Evolutionary conservation across 2,888 invertebrate species (phyloP), one percentile per base, ranked within the genome.

Genomic region (Saturnia pavonia): DNA sequence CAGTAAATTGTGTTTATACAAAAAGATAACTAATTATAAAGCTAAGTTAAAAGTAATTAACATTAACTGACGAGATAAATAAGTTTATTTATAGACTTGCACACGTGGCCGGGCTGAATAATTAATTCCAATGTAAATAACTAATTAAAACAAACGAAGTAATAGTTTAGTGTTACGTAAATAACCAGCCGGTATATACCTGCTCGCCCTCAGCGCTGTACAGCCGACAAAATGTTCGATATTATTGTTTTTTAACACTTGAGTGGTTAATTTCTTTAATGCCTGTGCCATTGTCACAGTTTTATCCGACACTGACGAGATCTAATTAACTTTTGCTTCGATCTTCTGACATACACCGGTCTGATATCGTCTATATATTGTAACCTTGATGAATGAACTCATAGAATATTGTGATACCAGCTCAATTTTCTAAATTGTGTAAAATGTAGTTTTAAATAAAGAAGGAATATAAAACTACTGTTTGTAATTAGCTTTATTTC

Each of bases 191-290:
- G 88, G 89, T 82, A 76, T 71, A 69, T 88, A 92, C 92, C 92
- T 91, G 81, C 82, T 87, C 34, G 90, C 85, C 73, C 91, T 84
- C 68, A 85, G 69, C 51, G 85, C 82, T 67, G 81, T 79, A 69
- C 80, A 80, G 69, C 82, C 78, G 68, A 85, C 74, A 71, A 83
- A 70, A 69, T 76, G 74, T 72, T 91, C 91, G 74, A 86, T 87
- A 86, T 88, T 86, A 74, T 85, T 88, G 72, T 82, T 87, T 82
- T 87, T 88, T 43, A 92, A 77, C 77, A 90, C 86, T 82, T 89
- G 88, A 67, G 82, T 80, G 22, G 89, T 76, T 72, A 92, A 77
- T 76, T 90, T 91, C 76, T 87, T 86, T 75, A 93, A 75, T 65
- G 86, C 83, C 71, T 88, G 88, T 75, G 91, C 84, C 93, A 93